Evolutionary conservation across 35 echinoderm and acorn worm genomes (phyloP).

Genomic region (Eucidaris tribuloides): DNA sequence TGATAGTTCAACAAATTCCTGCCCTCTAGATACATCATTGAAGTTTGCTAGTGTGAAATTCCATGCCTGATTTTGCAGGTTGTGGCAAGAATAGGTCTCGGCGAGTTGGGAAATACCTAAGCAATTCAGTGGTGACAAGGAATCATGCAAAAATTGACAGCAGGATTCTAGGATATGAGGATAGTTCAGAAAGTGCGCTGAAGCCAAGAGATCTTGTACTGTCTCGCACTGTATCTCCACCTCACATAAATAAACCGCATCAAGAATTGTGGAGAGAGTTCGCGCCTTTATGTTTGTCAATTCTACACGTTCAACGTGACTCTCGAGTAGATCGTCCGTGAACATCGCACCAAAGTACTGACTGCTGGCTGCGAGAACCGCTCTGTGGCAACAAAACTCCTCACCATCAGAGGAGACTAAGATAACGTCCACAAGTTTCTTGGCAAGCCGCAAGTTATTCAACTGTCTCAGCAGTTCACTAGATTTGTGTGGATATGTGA

Average conservation of each 20-base stretch:
- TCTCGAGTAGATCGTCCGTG: constrained; percentile 41
- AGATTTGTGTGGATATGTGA: constrained; percentile 25
- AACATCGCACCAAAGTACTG: constrained; percentile 78
- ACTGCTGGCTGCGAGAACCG: constrained; percentile 83
- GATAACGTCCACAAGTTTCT: constrained; percentile 57
- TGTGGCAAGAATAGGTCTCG: not conserved
- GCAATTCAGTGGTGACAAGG: constrained; percentile 48
- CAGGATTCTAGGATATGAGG: constrained; percentile 44
- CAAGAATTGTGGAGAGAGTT: constrained; percentile 24
- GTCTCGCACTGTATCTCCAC: constrained; percentile 32
- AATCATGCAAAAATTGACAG: constrained; percentile 39
- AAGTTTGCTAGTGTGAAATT: constrained; percentile 51
- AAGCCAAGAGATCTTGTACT: constrained; percentile 40
- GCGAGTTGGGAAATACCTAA: constrained; percentile 56
- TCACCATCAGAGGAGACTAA: constrained; percentile 36
- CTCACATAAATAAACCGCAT: constrained; percentile 59
- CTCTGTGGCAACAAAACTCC: constrained; percentile 68
- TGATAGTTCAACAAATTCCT: constrained; percentile 47
- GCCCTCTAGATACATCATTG: constrained; percentile 4
- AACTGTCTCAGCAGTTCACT: constrained; percentile 15
- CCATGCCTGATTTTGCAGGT: constrained; percentile 20
- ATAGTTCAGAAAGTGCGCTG: constrained; percentile 65
- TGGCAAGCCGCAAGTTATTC: not conserved
- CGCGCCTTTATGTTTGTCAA: constrained; percentile 41
- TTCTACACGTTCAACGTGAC: not conserved